phyloP scores from a whole-genome alignment of 2,888 invertebrate genomes.

The Brenthis ino region DNA sequence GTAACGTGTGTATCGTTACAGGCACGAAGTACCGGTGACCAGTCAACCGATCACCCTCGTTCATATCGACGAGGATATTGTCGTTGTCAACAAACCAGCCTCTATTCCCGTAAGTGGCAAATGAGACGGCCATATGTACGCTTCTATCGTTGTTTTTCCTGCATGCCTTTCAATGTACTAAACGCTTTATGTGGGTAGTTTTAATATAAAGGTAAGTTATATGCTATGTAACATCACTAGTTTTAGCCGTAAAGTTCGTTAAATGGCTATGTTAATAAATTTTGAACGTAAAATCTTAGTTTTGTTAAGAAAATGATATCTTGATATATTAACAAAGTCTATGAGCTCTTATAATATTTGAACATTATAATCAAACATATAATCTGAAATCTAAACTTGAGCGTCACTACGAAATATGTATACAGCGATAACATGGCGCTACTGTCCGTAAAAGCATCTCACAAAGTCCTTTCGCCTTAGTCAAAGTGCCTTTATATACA shows the following conservation, averaged over 20 bases:
- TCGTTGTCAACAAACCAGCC: conserved; percentile 99
- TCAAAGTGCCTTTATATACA: conserved; percentile 52
- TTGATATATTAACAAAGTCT: too few relatives aligned
- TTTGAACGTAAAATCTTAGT: too few relatives aligned
- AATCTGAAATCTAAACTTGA: conserved; percentile 5
- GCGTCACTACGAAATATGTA: conserved; percentile 24
- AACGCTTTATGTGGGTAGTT: conserved; percentile 1
- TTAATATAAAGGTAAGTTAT: conserved; percentile 10
- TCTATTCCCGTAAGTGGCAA: conserved; percentile 99
- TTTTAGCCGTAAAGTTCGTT: not conserved
- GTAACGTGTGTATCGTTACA: conserved; percentile 84
- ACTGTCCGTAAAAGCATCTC: conserved; percentile 47
- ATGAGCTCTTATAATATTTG: too few relatives aligned
- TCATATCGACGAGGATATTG: conserved; percentile 98
- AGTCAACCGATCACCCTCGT: conserved; percentile 98
- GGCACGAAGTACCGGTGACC: conserved; percentile 99
- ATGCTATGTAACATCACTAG: not conserved
- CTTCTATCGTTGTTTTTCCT: conserved; percentile 81
- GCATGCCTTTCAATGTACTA: conserved; percentile 19
- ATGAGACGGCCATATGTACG: conserved; percentile 92
- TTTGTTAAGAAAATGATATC: too few relatives aligned
- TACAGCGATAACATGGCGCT: conserved; percentile 47
- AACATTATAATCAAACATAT: not conserved
- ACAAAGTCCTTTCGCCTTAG: conserved; percentile 54
- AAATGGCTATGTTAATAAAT: too few relatives aligned